Conservation (phyloP, 2,113 vertebrate species). For the Leptobrachium ailaonicum region DNA sequence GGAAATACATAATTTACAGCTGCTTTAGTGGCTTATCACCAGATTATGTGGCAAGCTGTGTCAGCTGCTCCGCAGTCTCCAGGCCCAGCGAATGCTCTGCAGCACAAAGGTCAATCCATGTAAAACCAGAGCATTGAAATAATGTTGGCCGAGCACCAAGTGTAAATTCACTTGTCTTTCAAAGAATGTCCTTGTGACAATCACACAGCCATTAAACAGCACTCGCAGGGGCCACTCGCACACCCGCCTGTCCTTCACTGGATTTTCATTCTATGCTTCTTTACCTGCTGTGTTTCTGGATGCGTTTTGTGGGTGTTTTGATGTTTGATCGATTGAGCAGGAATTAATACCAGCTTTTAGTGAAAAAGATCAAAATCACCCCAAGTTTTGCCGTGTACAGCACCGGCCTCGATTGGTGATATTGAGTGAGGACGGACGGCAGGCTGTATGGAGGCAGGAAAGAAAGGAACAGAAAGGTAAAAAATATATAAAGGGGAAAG, state of each 20-base stretch:
- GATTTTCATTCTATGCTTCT: background rate
- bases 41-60: constrained; percentile 13
- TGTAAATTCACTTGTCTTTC: background rate
- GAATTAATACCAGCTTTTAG: no score
- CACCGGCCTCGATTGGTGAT: no score
- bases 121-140: constrained; percentile 7
- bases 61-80: constrained; percentile 8
- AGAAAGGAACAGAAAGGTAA: no score
- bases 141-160: constrained; percentile 18
- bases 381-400: no score
- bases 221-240: background rate
- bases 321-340: no score
- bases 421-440: no score
- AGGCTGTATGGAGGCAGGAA: no score
- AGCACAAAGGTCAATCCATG: constrained; percentile 23
- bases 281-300: no score
- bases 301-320: no score
- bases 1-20: constrained; percentile 38
- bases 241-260: background rate
- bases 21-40: constrained; percentile 34
- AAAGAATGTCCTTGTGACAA: background rate
- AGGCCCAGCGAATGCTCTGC: background rate
- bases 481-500: no score
- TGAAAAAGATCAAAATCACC: no score
- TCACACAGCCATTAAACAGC: background rate